Evolutionary conservation across 1,140 invertebrate species (phyloP), one percentile per base, ranked within the genome.

Genomic region (Amphibalanus amphitrite): DNA sequence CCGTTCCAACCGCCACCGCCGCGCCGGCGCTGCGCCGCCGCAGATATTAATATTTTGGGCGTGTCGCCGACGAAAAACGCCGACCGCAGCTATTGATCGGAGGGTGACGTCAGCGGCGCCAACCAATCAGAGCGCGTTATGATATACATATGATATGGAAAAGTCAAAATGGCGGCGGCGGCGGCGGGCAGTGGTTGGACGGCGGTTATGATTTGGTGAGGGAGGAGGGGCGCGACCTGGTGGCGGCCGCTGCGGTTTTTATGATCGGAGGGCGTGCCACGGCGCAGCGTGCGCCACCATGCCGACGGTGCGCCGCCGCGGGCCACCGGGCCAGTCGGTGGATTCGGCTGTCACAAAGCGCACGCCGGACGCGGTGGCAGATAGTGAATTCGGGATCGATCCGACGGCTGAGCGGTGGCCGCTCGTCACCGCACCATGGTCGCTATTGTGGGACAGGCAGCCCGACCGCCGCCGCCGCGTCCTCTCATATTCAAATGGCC

Each of bases 41-140:
- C 33, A 38, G 47, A 59, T 59, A 59, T 59, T 59, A 59, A 59
- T 59, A 59, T 59, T 59, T 59, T 59, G 47, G 47, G 47, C 47
- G 47, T 59, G 47, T 59, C 47, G 47, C 47, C 47, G 47, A 23
- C 47, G 47, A 59, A 59, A 59, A 59, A 59, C 47, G 47, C 47
- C 47, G 47, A 59, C 47, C 47, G 47, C 47, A 59, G 47, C 47
- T 59, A 59, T 59, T 59, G 47, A 59, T 59, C 47, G 47, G 47
- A 8, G 10, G 13, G 47, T 59, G 47, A 59, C 47, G 47, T 59
- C 47, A 59, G 6, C 6, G 6, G 47, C 17, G 47, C 47, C 47
- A 20, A 20, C 47, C 47, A 59, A 59, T 59, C 47, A 59, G 47
- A 13, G 17, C 20, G 47, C 47, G 6, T 59, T 59, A 59, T 59